Percentiles rank a stretch among this genome's conserved stretches.
phyloP scores from a whole-genome alignment of 1,140 invertebrate genomes.

The Copidosoma floridanum region DNA sequence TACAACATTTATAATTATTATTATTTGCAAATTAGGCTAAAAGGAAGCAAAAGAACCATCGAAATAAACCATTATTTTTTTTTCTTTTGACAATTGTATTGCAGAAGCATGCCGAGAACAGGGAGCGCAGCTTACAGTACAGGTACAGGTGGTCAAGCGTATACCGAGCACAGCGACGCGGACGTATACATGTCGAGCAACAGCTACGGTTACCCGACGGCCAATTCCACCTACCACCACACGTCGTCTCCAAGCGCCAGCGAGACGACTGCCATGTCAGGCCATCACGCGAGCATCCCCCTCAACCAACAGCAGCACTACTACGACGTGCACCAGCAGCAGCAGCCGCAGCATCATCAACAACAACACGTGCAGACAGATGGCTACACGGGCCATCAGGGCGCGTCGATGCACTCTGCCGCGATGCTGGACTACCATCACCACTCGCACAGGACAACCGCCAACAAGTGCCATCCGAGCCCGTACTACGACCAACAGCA shows the following conservation, averaged over 20 bases:
- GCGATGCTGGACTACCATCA: slow-evolving; percentile 3
- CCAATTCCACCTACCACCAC: slow-evolving; percentile 5
- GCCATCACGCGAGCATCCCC: slow-evolving; percentile 3
- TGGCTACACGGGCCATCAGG: slow-evolving; percentile 40
- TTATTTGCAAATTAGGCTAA: no score
- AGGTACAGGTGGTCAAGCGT: background rate
- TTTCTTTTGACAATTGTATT: no score
- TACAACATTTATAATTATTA: no score
- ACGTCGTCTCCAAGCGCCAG: background rate
- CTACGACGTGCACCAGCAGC: slow-evolving; percentile 2
- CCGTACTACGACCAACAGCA: slow-evolving; percentile 52
- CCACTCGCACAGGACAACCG: slow-evolving; percentile 30
- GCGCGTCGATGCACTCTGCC: slow-evolving; percentile 1
- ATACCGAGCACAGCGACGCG: slow-evolving; percentile 40
- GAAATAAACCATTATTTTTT: background rate
- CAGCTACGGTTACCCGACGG: slow-evolving; percentile 20
- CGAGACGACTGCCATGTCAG: background rate
- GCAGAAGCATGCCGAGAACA: slow-evolving; percentile 12
- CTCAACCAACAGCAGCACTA: slow-evolving; percentile 27
- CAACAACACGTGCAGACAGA: slow-evolving; percentile 38
- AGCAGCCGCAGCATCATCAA: slow-evolving; percentile 18
- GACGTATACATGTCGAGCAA: slow-evolving; percentile 41
- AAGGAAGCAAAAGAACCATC: no score
- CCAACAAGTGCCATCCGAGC: slow-evolving; percentile 7
- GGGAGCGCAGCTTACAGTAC: background rate